Evolutionary conservation across 2,888 invertebrate species (phyloP), one percentile per base, ranked within the genome.

Genomic region (Andricus quercusramuli): DNA sequence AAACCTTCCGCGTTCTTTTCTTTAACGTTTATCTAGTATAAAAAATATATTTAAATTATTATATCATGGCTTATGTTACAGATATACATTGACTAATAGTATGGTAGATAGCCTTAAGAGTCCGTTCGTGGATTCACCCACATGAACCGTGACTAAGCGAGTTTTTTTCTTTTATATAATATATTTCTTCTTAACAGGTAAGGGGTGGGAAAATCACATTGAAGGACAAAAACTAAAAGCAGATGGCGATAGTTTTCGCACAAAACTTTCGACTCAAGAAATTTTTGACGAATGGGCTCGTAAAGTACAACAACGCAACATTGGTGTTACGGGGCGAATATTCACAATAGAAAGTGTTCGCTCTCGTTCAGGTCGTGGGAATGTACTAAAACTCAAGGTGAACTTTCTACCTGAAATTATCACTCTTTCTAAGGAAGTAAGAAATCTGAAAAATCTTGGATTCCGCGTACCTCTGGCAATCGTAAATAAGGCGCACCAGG

Each of bases 401-500:
- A 99, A 99, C 94, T 99, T 99, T 92, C 94, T 98, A 80, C 98
- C 99, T 0, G 99, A 99, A 93, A 99, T 99, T 89, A 99, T 99
- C 84, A 99, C 98, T 0, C 94, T 99, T 59, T 98, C 99, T 64
- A 99, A 99, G 93, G 99, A 99, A 95, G 99, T 99, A 47, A 95
- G 99, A 76, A 99, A 99, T 93, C 94, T 99, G 91, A 98, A 99
- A 91, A 98, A 97, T 93, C 95, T 99, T 78, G 98, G 98, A 84
- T 99, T 99, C 94, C 96, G 99, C 86, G 98, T 99, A 56, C 99
- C 99, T 1, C 93, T 99, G 89, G 98, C 98, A 0, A 99, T 99
- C 86, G 99, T 99, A 47, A 99, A 99, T 94, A 99, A 99, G 93
- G 99, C 99, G 6, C 99, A 99, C 93, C 99, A 99, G 93, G 99